These are phyloP conservation scores for Cantharis rustica DNA, from an alignment of 2,888 invertebrate genomes.

Conservation along the genomic window DNA sequence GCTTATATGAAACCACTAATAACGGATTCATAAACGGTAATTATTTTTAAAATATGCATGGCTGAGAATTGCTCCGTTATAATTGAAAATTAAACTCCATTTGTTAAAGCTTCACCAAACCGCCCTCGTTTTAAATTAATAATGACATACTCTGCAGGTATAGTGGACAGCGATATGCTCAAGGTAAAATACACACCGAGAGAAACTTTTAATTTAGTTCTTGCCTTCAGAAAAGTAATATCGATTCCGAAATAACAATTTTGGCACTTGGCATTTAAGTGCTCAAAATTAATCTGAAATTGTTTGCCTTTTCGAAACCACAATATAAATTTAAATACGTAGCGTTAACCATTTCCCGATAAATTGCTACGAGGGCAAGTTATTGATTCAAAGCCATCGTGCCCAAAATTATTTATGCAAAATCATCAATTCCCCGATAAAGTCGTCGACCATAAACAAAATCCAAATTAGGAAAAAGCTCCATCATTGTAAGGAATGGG, in stretches of 20 bases:
- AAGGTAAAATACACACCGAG: background rate
- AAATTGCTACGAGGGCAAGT: background rate
- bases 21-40: slow-evolving; percentile 16
- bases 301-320: slow-evolving; percentile 16
- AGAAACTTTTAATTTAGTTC: slow-evolving; percentile 17
- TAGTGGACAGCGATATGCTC: background rate
- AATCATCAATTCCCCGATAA: background rate
- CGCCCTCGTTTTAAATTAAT: slow-evolving; percentile 17
- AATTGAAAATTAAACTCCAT: slow-evolving; percentile 24
- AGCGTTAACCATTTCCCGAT: slow-evolving; percentile 1
- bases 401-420: background rate
- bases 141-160: slow-evolving; percentile 16
- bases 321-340: slow-evolving; percentile 7
- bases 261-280: slow-evolving; percentile 1
- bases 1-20: background rate
- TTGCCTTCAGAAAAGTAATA: slow-evolving; percentile 3
- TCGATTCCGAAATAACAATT: slow-evolving; percentile 13
- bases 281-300: slow-evolving; percentile 12
- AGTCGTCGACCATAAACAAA: background rate
- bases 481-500: background rate
- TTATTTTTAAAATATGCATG: slow-evolving; percentile 23
- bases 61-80: slow-evolving; percentile 11
- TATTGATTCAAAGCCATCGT: background rate
- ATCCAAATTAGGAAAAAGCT: background rate
- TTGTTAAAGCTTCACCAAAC: slow-evolving; percentile 12